A percentile compares a stretch with the other conserved stretches of the same genome.
These are phyloP conservation scores for Augiades crinisus DNA, from an alignment of 2,888 invertebrate species.

Conservation along the genomic window DNA sequence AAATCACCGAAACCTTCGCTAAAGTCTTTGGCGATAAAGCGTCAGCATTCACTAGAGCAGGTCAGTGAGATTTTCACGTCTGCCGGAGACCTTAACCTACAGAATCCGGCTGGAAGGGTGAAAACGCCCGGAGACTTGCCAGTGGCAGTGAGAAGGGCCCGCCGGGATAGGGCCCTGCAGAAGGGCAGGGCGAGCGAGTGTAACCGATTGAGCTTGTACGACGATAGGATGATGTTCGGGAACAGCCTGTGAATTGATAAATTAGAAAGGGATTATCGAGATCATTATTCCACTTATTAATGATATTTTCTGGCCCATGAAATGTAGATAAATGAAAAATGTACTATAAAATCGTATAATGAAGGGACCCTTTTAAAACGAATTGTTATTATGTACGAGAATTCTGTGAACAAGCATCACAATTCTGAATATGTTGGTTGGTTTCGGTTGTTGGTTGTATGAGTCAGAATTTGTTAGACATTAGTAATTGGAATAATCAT, in stretches of 20 bases:
- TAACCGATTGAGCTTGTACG: conserved; percentile 91
- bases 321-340: too few relatives aligned
- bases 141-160: conserved; percentile 86
- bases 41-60: conserved; percentile 88
- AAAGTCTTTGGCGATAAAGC: conserved; percentile 60
- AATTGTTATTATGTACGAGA: too few relatives aligned
- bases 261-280: neutral
- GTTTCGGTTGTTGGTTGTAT: too few relatives aligned
- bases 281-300: neutral
- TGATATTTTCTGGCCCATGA: too few relatives aligned
- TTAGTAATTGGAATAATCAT: neutral
- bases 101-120: conserved; percentile 88
- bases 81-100: conserved; percentile 83
- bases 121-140: conserved; percentile 93
- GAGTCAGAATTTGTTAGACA: too few relatives aligned
- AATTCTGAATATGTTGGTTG: too few relatives aligned
- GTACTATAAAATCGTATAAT: too few relatives aligned
- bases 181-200: conserved; percentile 71
- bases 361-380: too few relatives aligned
- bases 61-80: conserved; percentile 88
- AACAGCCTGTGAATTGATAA: conserved; percentile 62
- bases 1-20: conserved; percentile 50
- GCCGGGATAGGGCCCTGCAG: conserved; percentile 82
- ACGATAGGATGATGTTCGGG: conserved; percentile 92
- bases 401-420: too few relatives aligned